Evolutionary conservation across 2,797 vertebrate genomes (phyloP).

Genomic region (Phataginus tricuspis): DNA sequence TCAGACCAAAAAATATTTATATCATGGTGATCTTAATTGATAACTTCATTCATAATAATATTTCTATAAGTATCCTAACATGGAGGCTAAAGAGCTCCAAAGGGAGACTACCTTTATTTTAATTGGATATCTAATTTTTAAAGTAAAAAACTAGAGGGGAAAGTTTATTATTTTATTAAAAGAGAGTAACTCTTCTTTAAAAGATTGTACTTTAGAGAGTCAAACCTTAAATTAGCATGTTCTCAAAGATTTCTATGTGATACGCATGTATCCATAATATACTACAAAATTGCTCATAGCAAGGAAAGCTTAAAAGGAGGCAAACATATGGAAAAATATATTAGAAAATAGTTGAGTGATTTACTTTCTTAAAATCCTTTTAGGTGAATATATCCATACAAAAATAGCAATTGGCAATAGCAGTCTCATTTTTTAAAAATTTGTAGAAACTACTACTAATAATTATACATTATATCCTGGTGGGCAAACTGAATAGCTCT

Average conservation of each 20-base stretch:
- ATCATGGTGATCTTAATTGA: neutral
- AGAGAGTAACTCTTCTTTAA: neutral
- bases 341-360: slow-evolving; percentile 54
- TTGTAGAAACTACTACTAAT: neutral
- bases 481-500: slow-evolving; percentile 35
- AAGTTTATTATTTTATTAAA: neutral
- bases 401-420: slow-evolving; percentile 22
- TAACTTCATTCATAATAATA: slow-evolving; percentile 7
- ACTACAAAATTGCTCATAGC: slow-evolving; percentile 13
- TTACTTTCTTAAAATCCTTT: slow-evolving; percentile 58
- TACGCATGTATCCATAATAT: neutral
- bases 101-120: neutral
- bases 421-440: neutral
- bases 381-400: neutral
- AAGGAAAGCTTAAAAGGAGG: neutral
- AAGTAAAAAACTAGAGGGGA: neutral
- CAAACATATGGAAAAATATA: neutral
- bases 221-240: neutral
- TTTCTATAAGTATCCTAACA: neutral
- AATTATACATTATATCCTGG: slow-evolving; percentile 18
- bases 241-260: neutral
- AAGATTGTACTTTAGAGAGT: neutral
- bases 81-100: neutral
- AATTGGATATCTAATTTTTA: neutral
- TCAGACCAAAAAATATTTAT: neutral